Conservation (phyloP, 2,888 invertebrate species). For the Chrysina gloriosa region DNA sequence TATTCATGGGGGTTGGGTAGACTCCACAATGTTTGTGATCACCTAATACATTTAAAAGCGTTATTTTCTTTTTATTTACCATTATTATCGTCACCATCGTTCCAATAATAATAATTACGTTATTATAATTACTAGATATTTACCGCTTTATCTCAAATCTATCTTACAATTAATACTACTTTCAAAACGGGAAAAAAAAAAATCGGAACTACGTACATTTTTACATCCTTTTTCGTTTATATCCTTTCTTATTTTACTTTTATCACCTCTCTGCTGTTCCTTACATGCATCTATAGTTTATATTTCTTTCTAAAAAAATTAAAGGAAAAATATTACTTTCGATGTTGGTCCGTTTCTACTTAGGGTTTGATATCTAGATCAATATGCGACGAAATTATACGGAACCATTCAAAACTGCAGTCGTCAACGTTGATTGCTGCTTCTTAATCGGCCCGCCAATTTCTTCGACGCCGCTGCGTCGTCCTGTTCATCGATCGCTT, state of each 20-base stretch:
- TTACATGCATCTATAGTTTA: constrained; percentile 18
- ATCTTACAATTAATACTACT: constrained; percentile 42
- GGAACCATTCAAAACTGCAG: not conserved
- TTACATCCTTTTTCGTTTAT: constrained; percentile 46
- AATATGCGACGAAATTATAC: not conserved
- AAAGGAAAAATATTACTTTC: constrained; percentile 49
- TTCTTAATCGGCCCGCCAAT: constrained; percentile 67
- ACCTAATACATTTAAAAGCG: constrained; percentile 57
- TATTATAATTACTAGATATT: constrained; percentile 48
- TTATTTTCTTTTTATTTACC: constrained; percentile 43
- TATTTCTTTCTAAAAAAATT: not conserved
- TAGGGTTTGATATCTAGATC: constrained; percentile 33
- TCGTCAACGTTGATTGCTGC: constrained; percentile 65
- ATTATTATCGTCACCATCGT: too few relatives aligned
- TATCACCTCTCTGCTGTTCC: constrained; percentile 28
- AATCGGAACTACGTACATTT: constrained; percentile 53
- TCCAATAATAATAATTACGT: too few relatives aligned
- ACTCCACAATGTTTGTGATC: not conserved
- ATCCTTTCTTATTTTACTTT: constrained; percentile 33
- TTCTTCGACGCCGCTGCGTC: constrained; percentile 51
- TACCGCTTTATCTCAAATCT: constrained; percentile 36
- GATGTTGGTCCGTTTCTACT: constrained; percentile 60
- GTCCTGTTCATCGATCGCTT: constrained; percentile 44
- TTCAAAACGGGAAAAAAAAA: constrained; percentile 38
- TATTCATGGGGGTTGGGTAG: constrained; percentile 28